Conservation (phyloP, 2,113 vertebrate species). For the Grammomys surdaster region DNA sequence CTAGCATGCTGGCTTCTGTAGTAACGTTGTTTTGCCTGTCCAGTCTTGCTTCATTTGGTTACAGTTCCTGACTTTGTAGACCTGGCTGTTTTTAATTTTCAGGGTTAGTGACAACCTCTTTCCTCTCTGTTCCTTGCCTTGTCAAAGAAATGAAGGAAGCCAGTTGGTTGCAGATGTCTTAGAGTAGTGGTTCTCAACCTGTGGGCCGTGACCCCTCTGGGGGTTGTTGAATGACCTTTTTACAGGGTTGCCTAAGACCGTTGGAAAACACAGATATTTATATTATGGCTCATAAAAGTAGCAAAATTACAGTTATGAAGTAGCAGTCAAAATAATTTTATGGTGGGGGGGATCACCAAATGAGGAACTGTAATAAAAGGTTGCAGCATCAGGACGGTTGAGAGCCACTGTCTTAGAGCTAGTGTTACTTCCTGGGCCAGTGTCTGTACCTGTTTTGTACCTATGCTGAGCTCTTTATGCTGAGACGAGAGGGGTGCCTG, state of each 20-base stretch:
- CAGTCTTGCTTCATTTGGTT: background rate
- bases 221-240: background rate
- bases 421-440: background rate
- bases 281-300: background rate
- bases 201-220: background rate
- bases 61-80: background rate
- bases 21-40: background rate
- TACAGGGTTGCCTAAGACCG: background rate
- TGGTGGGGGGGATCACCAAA: background rate
- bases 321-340: background rate
- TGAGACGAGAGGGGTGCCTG: background rate
- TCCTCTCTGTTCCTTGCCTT: too few species aligned
- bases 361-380: background rate
- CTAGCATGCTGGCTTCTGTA: background rate
- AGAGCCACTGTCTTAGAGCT: background rate
- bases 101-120: too few species aligned
- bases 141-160: background rate
- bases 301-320: background rate
- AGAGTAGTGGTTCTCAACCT: too few species aligned
- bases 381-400: background rate
- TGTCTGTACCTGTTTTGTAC: background rate
- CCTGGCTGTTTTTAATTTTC: background rate
- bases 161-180: accelerated
- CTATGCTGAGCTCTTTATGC: background rate
- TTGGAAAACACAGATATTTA: background rate